Base-by-base conservation (phyloP, 2,888 invertebrate species). In the Drosophila rubida region DNA sequence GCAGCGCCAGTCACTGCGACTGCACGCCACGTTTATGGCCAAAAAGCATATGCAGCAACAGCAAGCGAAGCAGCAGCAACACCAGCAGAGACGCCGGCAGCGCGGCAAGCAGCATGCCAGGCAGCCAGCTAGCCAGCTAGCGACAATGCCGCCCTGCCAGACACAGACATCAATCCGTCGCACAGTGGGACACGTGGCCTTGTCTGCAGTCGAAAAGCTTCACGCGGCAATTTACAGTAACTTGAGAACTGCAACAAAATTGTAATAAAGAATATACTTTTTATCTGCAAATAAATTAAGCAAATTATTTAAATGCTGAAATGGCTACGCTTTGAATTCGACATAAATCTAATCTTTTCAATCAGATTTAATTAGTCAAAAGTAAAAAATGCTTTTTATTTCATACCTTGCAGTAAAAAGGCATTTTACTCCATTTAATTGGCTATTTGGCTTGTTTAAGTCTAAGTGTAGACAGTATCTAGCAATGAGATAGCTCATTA, bases 21-120 rank as follows among this genome's bases (percentile, higher is more conserved):
- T 79, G 69, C 75, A 68, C 76, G 64, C 73, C 79, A 69, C 74
- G 70, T 69, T 78, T 74, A 67, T 76, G 71, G 69, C 77, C 77
- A 75, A 78, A 80, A 84, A 77, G 83, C 80, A 79, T 73, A 74
- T 68, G 51, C 80, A 80, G 71, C 69, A 51, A 45, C 53, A 58
- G 37, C 48, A 42, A 46, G 23, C 64, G n/a, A n/a, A 19, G 50
- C 60, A 50, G 19, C 45, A 22, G 37, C 54, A 27, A 23, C 67
- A 37, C 45, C 49, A 37, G 41, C 67, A 58, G 65, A 51, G 60
- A 61, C 49, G 67, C 46, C 46, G 23, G 51, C 75, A 64, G 76
- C 44, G 61, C 53, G 57, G 51, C 60, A 61, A 63, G 50, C 69
- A 73, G 50, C 25, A 48, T 16, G 41, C 35, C 69, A 41, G 65